Conservation (phyloP, 2,888 invertebrate genomes). For the Bruchidius siliquastri region DNA sequence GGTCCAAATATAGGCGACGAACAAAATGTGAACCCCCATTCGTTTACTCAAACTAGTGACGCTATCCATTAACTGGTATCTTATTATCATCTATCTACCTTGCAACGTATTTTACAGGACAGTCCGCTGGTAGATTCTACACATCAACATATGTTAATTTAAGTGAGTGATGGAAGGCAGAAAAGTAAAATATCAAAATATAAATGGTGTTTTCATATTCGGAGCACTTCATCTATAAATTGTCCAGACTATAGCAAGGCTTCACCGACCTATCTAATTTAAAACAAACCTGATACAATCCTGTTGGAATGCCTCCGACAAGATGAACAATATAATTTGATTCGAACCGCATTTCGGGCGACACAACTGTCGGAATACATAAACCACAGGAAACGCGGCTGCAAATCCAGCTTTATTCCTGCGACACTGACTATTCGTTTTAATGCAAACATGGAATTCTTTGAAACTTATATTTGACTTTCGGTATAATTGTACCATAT, state of each 20-base stretch:
- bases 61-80: too few relatives aligned
- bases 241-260: background rate
- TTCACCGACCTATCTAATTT: slow-evolving; percentile 29
- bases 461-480: background rate
- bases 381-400: slow-evolving; percentile 30
- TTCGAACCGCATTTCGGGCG: slow-evolving; percentile 38
- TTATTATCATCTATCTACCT: too few relatives aligned
- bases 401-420: slow-evolving; percentile 42
- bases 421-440: slow-evolving; percentile 17
- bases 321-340: slow-evolving; percentile 43
- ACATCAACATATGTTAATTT: too few relatives aligned
- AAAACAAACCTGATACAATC: slow-evolving; percentile 39
- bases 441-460: background rate
- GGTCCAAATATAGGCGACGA: too few relatives aligned
- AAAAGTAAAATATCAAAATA: too few relatives aligned
- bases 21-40: too few relatives aligned
- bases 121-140: too few relatives aligned
- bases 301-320: slow-evolving; percentile 38
- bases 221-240: background rate
- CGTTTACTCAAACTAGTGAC: too few relatives aligned
- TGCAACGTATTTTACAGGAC: too few relatives aligned
- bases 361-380: slow-evolving; percentile 36
- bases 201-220: too few relatives aligned
- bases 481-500: background rate
- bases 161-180: too few relatives aligned